These are phyloP conservation scores for Leucoraja ocellata DNA, from an alignment of 2,797 vertebrate species.

Conservation along the genomic window DNA sequence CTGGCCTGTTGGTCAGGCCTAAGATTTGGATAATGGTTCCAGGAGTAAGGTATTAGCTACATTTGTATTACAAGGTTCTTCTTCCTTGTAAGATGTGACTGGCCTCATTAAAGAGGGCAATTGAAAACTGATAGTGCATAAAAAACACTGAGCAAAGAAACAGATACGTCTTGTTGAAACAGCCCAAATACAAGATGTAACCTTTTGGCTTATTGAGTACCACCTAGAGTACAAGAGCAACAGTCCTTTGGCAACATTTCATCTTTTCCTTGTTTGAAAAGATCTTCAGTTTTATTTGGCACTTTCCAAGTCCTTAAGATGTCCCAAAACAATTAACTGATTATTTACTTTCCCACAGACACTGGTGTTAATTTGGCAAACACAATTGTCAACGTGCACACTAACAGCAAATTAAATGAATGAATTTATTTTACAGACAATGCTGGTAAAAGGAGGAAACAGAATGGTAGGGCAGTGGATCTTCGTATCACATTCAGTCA, in stretches of 20 bases:
- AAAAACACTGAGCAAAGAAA: neutral
- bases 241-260: constrained; percentile 6
- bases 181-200: neutral
- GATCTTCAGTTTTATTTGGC: neutral
- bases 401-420: neutral
- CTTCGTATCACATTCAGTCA: neutral
- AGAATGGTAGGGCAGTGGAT: neutral
- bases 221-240: neutral
- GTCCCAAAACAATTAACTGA: constrained; percentile 17
- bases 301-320: neutral
- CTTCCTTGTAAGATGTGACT: neutral
- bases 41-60: neutral
- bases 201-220: neutral
- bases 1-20: neutral
- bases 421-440: neutral
- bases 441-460: neutral
- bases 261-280: neutral
- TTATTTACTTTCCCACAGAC: constrained; percentile 10
- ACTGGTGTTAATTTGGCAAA: neutral
- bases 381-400: neutral
- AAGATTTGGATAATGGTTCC: neutral
- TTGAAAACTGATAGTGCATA: neutral
- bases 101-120: neutral
- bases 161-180: neutral
- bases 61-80: neutral